Evolutionary conservation across 2,888 invertebrate genomes (phyloP).

Genomic region (Pyrrhosoma nymphula): DNA sequence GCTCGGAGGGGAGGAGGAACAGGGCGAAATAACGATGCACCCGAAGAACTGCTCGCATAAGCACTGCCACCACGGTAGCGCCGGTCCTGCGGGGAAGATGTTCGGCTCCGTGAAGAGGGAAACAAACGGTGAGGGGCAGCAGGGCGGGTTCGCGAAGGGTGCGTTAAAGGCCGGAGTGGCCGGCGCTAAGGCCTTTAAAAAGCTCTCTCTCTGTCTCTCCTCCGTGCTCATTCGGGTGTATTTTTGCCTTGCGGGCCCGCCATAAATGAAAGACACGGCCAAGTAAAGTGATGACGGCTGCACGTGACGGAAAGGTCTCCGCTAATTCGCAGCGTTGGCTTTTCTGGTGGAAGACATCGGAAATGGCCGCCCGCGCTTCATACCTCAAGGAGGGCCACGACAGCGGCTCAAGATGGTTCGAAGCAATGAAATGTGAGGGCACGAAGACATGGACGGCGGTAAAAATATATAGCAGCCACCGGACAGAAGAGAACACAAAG

Average conservation of each 20-base stretch:
- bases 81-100: background rate
- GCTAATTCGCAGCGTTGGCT: background rate
- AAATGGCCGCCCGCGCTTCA: background rate
- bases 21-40: constrained; percentile 60
- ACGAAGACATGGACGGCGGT: background rate
- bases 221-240: background rate
- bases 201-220: background rate
- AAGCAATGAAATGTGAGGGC: background rate
- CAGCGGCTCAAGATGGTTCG: background rate
- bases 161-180: background rate
- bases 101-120: background rate
- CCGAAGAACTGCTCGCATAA: constrained; percentile 13
- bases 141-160: background rate
- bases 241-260: background rate
- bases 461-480: background rate
- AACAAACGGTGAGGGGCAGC: background rate
- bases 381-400: background rate
- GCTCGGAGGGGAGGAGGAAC: constrained; percentile 15
- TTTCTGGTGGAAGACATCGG: background rate
- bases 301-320: background rate
- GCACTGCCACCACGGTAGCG: background rate
- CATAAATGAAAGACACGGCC: background rate
- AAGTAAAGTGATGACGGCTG: background rate
- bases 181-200: background rate
- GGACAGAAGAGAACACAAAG: too few species aligned